Evolutionary conservation across 2,113 vertebrate genomes (phyloP), one percentile per base, ranked within the genome.

Genomic region (Thymallus thymallus): DNA sequence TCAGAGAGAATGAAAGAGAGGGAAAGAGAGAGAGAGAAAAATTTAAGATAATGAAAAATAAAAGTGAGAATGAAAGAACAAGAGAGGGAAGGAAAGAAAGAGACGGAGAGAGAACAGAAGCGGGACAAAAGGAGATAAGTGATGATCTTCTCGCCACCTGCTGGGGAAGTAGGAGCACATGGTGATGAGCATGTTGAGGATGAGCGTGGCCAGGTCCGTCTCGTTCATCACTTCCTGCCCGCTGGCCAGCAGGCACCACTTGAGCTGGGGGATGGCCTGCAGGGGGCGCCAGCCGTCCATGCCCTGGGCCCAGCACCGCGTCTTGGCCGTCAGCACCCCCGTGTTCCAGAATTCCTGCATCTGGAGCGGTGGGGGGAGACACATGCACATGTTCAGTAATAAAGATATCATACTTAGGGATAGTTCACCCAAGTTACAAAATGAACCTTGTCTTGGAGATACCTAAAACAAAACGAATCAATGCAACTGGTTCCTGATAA

Each of bases 91-190:
- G 0, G 1, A 1, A 32, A 41, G 35, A 41, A 41, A 41, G 35
- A 41, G 2, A 41, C 10, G 9, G 35, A 41, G 35, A 41, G 35
- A 41, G 35, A 41, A 41, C 35, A 41, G 35, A 41, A 41, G 35
- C 2, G 9, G 35, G 35, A 9, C 2, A 41, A 41, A 30, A 41
- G 35, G 35, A 41, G 35, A 41, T 41, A 12, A 41, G 9, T 41
- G 35, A 41, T 41, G 35, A 41, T 41, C 18, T 6, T 23, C 14
- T 56, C 41, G 41, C 75, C 90, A 98, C 98, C 98, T 96, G 96
- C 98, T 99, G 75, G 98, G 97, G 85, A 96, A 99, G 90, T 98
- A 98, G 81, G 95, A 96, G 92, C 97, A 98, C 96, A 99, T 97
- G 76, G 94, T 96, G 86, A 98, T 96, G 24, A 99, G 94, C 96